Percentiles rank a stretch among this genome's conserved stretches.
Conservation (phyloP, 2,113 vertebrate species). For the Notothenia rossii region DNA sequence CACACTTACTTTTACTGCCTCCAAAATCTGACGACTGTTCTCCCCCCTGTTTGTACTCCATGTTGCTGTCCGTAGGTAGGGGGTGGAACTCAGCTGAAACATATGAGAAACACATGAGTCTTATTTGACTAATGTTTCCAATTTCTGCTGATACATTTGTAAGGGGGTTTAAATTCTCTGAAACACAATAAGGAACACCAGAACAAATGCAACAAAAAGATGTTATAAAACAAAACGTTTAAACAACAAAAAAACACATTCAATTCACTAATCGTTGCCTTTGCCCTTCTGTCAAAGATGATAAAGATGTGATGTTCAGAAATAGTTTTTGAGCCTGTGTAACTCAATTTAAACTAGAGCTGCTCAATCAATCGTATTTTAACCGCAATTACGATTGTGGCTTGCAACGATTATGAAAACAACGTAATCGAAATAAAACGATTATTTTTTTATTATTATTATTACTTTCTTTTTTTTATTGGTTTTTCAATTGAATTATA, state of each 20-base stretch:
- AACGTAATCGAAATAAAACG: too few relatives aligned
- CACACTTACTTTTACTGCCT: constrained; percentile 84
- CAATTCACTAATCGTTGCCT: not conserved
- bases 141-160: not conserved
- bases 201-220: not conserved
- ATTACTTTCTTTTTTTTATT: too few relatives aligned
- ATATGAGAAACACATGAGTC: not conserved
- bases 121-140: not conserved
- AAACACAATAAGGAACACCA: not conserved
- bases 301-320: not conserved
- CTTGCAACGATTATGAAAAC: too few relatives aligned
- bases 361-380: too few relatives aligned
- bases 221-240: not conserved
- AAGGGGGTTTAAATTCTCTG: not conserved
- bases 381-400: too few relatives aligned
- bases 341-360: not conserved
- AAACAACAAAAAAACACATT: not conserved
- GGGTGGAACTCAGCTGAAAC: constrained; percentile 65
- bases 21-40: constrained; percentile 82
- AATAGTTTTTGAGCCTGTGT: not conserved
- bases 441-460: too few relatives aligned
- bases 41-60: constrained; percentile 79
- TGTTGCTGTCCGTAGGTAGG: constrained; percentile 71
- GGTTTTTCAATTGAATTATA: too few relatives aligned
- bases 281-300: not conserved